Base-by-base conservation (phyloP, 2,888 invertebrate species). In the Coremacera marginata region DNA sequence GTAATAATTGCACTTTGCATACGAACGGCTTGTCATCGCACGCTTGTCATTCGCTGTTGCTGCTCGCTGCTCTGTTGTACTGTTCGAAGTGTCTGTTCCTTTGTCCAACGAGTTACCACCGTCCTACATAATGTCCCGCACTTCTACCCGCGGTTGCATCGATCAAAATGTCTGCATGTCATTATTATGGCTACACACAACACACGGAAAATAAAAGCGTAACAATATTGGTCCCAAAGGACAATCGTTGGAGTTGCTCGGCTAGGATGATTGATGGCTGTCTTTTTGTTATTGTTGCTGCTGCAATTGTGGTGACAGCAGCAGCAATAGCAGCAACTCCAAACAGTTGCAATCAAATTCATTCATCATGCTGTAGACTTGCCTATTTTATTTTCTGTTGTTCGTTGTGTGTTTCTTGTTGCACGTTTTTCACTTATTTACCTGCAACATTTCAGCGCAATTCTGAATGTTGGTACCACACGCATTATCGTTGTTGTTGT, bases 1-100 rank as follows among this genome's bases (percentile, higher is more conserved):
- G 80, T 86, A 87, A 87, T 87, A 87, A 87, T 87, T 87, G 86
- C 87, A 87, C 86, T 87, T 87, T 87, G 87, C 87, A 87, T 86
- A 27, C 70, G 31, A n/a, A n/a, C 86, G 86, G 86, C 86, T 86
- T 87, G 86, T 87, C 88, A 87, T 83, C 82, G 82, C 88, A 86
- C 86, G 84, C 84, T 82, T 81, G 79, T 85, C 82, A 82, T 78
- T 25, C 71, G 63, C 62, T 19, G 60, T 51, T 60, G 25, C 4
- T 34, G 19, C 57, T 11, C 51, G 22, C 67, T 63, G 51, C 52
- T 37, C 62, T 37, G 49, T 72, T 11, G 57, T 44, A n/a, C 44
- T 57, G 55, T 63, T 57, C 55, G 25, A 68, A 63, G 27, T 77
- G 73, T 73, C 62, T 63, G 63, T 68, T 74, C 77, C 76, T 78